Percentiles rank a stretch among this genome's conserved stretches.
Evolutionary conservation across 2,113 vertebrate genomes (phyloP).

Genomic region (Apaloderma vittatum): DNA sequence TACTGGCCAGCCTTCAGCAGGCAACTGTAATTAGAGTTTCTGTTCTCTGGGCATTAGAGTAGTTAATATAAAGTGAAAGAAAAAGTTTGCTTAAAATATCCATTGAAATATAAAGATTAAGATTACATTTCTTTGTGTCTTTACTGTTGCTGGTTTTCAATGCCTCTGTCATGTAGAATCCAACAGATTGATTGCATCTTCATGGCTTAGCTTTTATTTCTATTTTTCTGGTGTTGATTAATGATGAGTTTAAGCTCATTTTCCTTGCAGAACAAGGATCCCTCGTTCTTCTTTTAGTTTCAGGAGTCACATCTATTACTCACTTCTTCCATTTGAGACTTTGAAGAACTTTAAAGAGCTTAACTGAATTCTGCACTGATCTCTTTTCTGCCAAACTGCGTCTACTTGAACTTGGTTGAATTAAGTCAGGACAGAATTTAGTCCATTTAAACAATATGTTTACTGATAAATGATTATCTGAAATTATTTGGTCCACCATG

Average conservation of each 20-base stretch:
- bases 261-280: not conserved
- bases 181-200: slow-evolving; percentile 27
- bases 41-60: not conserved
- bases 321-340: not conserved
- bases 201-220: not conserved
- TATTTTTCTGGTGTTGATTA: not conserved
- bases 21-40: slow-evolving; percentile 55
- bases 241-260: slow-evolving; percentile 29
- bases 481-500: not conserved
- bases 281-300: not conserved
- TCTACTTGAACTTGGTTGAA: not conserved
- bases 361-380: not conserved
- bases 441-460: not conserved
- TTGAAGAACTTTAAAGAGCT: slow-evolving; percentile 10
- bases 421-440: not conserved
- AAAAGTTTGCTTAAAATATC: not conserved
- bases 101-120: not conserved
- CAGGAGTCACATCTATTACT: slow-evolving; percentile 4
- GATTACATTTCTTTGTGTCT: not conserved
- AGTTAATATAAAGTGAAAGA: not conserved
- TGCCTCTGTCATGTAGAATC: not conserved
- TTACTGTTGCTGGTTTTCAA: slow-evolving; percentile 8
- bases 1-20: slow-evolving; percentile 30
- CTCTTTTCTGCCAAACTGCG: not conserved
- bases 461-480: not conserved